These are phyloP conservation scores for Lepidurus packardi DNA, from an alignment of 1,140 invertebrate species.

Conservation along the genomic window DNA sequence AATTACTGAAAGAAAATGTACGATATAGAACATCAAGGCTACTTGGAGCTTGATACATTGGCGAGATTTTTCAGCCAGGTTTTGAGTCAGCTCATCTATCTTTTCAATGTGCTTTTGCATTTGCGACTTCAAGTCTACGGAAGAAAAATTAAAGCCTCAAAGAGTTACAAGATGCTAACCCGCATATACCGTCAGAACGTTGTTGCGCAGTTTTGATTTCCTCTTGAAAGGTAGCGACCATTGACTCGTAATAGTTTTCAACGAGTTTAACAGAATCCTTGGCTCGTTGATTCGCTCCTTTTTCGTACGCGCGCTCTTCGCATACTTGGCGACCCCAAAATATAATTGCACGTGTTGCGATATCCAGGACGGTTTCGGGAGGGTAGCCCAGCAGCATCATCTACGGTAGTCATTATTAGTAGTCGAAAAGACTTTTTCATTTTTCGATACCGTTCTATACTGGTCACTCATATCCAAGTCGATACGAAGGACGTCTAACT, in stretches of 20 bases:
- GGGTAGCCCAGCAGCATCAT: neutral
- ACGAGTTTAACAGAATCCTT: neutral
- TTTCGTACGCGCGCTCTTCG: neutral
- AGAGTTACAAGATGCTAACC: neutral
- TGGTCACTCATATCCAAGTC: neutral
- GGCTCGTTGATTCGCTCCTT: neutral
- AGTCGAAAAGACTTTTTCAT: no score
- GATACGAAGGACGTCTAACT: neutral
- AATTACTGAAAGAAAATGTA: neutral
- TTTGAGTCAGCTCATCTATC: neutral
- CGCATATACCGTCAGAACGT: neutral
- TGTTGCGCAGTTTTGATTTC: neutral
- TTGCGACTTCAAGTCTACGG: neutral
- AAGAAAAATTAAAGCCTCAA: neutral
- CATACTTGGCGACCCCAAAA: neutral
- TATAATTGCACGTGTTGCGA: neutral
- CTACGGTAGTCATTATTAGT: neutral
- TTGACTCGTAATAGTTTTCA: neutral
- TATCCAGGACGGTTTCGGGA: neutral
- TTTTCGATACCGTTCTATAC: neutral
- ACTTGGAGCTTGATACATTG: constrained; percentile 1
- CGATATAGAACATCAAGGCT: neutral
- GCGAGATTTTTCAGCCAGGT: neutral
- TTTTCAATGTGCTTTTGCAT: neutral
- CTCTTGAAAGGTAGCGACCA: neutral